A percentile compares a stretch with the other conserved stretches of the same genome.
Evolutionary conservation across 2,797 vertebrate genomes (phyloP).

Genomic region (Melanotaenia maccullochi): DNA sequence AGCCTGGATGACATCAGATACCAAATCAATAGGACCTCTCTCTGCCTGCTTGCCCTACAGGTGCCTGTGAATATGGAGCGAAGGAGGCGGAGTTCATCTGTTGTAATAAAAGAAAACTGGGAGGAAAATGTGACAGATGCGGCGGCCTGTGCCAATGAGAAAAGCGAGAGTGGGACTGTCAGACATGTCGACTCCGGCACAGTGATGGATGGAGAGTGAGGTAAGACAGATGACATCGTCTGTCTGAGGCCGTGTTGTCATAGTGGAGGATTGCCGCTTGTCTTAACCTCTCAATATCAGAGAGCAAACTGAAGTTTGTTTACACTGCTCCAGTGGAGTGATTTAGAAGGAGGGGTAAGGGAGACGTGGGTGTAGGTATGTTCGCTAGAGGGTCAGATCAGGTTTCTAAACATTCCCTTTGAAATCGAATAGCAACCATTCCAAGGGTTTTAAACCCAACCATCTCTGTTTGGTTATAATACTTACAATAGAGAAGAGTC

Average conservation of each 20-base stretch:
- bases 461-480: conserved; percentile 45
- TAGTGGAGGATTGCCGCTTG: conserved; percentile 77
- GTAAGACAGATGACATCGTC: conserved; percentile 84
- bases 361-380: conserved; percentile 71
- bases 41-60: conserved; percentile 69
- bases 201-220: conserved; percentile 86
- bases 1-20: conserved; percentile 72
- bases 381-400: conserved; percentile 70
- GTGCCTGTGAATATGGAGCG: conserved; percentile 58
- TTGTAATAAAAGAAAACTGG: conserved; percentile 65
- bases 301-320: conserved; percentile 86
- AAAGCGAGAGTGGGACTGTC: conserved; percentile 83
- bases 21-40: conserved; percentile 71
- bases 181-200: conserved; percentile 85
- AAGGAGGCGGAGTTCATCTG: conserved; percentile 50
- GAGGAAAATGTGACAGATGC: conserved; percentile 78
- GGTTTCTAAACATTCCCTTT: conserved; percentile 84
- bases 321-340: conserved; percentile 81
- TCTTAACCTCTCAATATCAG: conserved; percentile 82
- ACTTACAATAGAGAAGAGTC: conserved; percentile 33
- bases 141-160: conserved; percentile 73
- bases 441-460: conserved; percentile 58
- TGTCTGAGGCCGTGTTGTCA: conserved; percentile 82
- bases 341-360: conserved; percentile 79
- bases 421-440: conserved; percentile 76